Percentiles rank a stretch among this genome's conserved stretches.
phyloP scores from a whole-genome alignment of 2,797 vertebrate species.

The Phylloscopus collybita region DNA sequence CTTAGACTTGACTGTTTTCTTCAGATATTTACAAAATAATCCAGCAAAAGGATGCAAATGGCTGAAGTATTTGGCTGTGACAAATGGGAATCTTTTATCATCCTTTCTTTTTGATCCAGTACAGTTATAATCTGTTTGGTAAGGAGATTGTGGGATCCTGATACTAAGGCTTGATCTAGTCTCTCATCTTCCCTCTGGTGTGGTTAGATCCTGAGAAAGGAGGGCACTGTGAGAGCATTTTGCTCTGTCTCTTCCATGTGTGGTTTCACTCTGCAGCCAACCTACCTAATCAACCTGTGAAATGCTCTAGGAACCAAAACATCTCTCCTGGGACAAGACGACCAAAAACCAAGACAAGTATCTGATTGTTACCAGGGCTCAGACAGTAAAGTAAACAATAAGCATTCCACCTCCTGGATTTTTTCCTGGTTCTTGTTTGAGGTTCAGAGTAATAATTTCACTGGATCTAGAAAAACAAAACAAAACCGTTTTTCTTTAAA shows the following conservation, averaged over 20 bases:
- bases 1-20: background rate
- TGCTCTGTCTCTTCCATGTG: background rate
- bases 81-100: background rate
- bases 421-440: background rate
- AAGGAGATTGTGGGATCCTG: background rate
- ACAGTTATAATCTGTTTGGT: background rate
- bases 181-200: background rate
- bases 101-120: background rate
- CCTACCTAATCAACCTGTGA: background rate
- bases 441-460: background rate
- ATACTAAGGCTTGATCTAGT: background rate
- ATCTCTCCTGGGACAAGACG: background rate
- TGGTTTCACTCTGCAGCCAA: background rate
- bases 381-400: background rate
- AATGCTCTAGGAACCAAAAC: constrained; percentile 3
- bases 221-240: background rate
- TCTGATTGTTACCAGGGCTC: background rate
- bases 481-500: background rate
- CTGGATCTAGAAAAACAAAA: background rate
- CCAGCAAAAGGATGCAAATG: background rate
- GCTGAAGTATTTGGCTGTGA: background rate
- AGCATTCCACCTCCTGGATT: background rate
- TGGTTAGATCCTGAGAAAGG: background rate
- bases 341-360: background rate
- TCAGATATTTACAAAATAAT: background rate